These are phyloP conservation scores for Pasiphila rectangulata DNA, from an alignment of 2,888 invertebrate genomes.

Conservation along the genomic window DNA sequence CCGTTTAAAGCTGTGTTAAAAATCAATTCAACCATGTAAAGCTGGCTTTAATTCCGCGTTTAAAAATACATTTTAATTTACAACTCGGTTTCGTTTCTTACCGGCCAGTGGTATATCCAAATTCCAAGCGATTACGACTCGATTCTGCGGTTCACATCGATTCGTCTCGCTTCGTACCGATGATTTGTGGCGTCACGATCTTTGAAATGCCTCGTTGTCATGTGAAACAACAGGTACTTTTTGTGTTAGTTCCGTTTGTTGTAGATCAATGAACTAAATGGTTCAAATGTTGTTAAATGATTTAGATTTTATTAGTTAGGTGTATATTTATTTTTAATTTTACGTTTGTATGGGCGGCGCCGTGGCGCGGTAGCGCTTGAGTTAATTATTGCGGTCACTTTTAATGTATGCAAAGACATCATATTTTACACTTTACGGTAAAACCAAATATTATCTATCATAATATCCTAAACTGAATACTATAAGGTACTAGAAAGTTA, in stretches of 20 bases:
- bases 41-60: background rate
- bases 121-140: conserved; percentile 44
- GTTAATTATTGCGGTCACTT: no score
- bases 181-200: conserved; percentile 63
- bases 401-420: no score
- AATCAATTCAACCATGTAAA: background rate
- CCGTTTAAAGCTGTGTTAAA: no score
- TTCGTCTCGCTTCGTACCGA: conserved; percentile 61
- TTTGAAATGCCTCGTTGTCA: conserved; percentile 46
- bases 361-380: no score
- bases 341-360: no score
- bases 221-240: conserved; percentile 42
- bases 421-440: no score
- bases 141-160: conserved; percentile 59
- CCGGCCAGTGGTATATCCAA: conserved; percentile 34
- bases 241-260: conserved; percentile 30
- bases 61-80: background rate
- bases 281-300: conserved; percentile 8
- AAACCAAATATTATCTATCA: no score
- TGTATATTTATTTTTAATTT: no score
- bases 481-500: no score
- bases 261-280: conserved; percentile 27
- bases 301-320: no score
- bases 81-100: conserved; percentile 30
- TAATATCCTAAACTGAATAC: no score